phyloP scores from a whole-genome alignment of 2,888 invertebrate genomes.

The Lasioglossum pauxillum region DNA sequence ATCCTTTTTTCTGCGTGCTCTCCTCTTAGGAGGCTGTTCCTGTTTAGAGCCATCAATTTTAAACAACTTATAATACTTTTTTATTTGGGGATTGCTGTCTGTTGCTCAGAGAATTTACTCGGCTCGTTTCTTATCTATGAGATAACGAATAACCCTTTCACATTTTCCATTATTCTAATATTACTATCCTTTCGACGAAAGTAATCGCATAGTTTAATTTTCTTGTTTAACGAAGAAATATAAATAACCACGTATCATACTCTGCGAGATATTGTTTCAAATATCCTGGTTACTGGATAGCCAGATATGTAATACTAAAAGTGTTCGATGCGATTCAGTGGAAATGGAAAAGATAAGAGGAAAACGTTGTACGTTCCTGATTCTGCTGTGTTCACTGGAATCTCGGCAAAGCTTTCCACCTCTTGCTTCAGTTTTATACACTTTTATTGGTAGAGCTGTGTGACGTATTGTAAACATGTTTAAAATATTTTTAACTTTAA shows the following conservation, averaged over 20 bases:
- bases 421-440: constrained; percentile 21
- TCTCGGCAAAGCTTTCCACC: constrained; percentile 36
- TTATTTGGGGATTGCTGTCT: no score
- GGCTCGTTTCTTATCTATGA: neutral
- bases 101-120: neutral
- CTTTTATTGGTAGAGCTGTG: neutral
- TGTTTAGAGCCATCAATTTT: neutral
- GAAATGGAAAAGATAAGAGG: constrained; percentile 67
- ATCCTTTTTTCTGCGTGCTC: neutral
- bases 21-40: neutral
- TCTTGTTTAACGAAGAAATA: neutral
- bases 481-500: neutral
- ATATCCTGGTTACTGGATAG: constrained; percentile 54
- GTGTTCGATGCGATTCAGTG: constrained; percentile 18
- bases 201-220: neutral
- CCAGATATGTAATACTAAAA: constrained; percentile 63
- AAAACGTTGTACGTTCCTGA: constrained; percentile 68
- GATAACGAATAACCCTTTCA: neutral
- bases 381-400: constrained; percentile 49
- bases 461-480: constrained; percentile 17
- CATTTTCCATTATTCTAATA: neutral
- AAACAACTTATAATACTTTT: neutral
- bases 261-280: constrained; percentile 60
- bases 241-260: constrained; percentile 6
- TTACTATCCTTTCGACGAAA: neutral